A percentile compares a stretch with the other conserved stretches of the same genome.
Conservation (phyloP, 1,140 invertebrate genomes). For the Helicorthomorpha holstii region DNA sequence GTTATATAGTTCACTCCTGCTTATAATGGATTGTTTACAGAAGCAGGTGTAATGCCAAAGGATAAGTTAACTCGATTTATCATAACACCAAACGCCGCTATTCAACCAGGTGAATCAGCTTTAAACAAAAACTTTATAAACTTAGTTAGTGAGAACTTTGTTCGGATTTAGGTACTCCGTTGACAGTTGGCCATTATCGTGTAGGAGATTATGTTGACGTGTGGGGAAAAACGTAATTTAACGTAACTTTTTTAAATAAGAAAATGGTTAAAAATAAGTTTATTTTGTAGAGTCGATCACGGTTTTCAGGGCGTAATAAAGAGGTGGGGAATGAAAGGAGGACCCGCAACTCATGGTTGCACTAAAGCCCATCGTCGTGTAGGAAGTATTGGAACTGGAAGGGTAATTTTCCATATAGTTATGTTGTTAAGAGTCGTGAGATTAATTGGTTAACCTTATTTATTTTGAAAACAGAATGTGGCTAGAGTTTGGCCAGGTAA, state of each 20-base stretch:
- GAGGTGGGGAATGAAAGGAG: conserved; percentile 86
- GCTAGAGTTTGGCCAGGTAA: conserved; percentile 82
- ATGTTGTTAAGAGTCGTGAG: neutral
- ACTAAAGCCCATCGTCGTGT: conserved; percentile 88
- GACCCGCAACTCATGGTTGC: conserved; percentile 74
- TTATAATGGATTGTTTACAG: conserved; percentile 71
- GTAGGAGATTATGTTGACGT: conserved; percentile 84
- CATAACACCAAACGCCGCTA: conserved; percentile 65
- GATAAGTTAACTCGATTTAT: conserved; percentile 63
- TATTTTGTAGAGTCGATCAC: conserved; percentile 51
- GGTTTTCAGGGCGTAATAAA: conserved; percentile 99
- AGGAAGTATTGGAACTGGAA: conserved; percentile 75
- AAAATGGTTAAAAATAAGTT: conserved; percentile 6
- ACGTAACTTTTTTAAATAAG: neutral
- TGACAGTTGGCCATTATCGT: conserved; percentile 73
- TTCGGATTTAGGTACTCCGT: conserved; percentile 59
- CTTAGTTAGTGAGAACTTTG: too few relatives aligned
- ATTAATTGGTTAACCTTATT: neutral
- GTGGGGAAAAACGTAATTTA: conserved; percentile 71
- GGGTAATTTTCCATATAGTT: conserved; percentile 20
- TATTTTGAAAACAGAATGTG: conserved; percentile 32
- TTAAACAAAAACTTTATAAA: too few relatives aligned
- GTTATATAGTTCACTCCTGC: conserved; percentile 55
- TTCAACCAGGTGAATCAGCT: conserved; percentile 51
- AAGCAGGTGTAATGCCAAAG: conserved; percentile 79